Evolutionary conservation across 2,113 vertebrate genomes (phyloP).

Genomic region (Daubentonia madagascariensis): DNA sequence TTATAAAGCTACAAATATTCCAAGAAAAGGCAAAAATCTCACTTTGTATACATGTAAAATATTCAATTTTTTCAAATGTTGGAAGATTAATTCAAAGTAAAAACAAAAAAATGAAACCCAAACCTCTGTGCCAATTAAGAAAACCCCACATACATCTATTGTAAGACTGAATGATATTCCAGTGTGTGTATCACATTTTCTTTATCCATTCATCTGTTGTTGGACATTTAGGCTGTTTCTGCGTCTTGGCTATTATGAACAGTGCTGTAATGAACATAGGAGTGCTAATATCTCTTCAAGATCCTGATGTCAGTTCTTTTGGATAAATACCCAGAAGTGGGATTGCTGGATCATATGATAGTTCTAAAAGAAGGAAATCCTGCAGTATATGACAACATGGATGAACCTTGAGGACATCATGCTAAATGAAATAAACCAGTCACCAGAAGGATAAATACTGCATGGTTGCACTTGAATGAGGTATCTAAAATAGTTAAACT

Average conservation of each 20-base stretch:
- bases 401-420: not conserved
- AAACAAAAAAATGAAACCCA: not conserved
- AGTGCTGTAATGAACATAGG: not conserved
- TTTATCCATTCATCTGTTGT: not conserved
- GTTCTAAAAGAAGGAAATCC: not conserved
- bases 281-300: not conserved
- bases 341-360: not conserved
- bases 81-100: not conserved
- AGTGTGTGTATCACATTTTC: not conserved
- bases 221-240: not conserved
- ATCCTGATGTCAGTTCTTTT: not conserved
- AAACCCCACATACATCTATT: not conserved
- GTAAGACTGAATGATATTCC: not conserved
- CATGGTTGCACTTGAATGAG: not conserved
- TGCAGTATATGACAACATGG: not conserved
- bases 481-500: not conserved
- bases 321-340: not conserved
- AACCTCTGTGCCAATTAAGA: not conserved
- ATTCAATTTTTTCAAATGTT: not conserved
- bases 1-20: not conserved
- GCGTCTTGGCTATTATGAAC: not conserved
- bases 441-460: not conserved
- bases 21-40: not conserved
- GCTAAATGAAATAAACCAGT: not conserved
- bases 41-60: not conserved